Conservation (phyloP, 2,888 invertebrate species). For the Amblyjoppa proteus region DNA sequence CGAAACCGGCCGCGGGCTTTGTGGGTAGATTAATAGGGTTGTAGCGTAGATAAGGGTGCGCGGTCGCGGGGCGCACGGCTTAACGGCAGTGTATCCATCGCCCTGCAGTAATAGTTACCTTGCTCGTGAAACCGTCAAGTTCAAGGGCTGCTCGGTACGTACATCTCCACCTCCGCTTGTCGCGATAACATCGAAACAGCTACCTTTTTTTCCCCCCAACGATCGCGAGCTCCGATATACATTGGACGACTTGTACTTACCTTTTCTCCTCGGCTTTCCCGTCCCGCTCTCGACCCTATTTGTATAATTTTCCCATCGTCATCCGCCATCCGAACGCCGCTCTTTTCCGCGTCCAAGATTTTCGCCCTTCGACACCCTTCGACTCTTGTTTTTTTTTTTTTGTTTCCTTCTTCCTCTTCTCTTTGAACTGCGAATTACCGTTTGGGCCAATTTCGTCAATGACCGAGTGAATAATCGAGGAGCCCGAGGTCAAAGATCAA, state of each 20-base stretch:
- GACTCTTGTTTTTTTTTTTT: neutral
- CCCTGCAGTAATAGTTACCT: constrained; percentile 5
- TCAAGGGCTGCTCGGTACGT: constrained; percentile 40
- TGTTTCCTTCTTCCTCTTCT: constrained; percentile 1
- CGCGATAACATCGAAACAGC: constrained; percentile 33
- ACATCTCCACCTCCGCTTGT: constrained; percentile 2
- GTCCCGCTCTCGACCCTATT: constrained; percentile 16
- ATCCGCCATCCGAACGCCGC: constrained; percentile 39
- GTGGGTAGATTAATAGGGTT: constrained; percentile 35
- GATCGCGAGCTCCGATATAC: neutral
- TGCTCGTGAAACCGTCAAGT: constrained; percentile 31
- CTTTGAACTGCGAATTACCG: constrained; percentile 72
- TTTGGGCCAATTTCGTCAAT: constrained; percentile 71
- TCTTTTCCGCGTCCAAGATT: constrained; percentile 33
- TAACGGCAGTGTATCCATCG: constrained; percentile 30
- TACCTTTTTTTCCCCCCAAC: constrained; percentile 28
- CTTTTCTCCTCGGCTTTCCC: constrained; percentile 18
- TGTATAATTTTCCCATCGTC: constrained; percentile 60
- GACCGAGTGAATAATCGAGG: constrained; percentile 74
- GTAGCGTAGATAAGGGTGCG: constrained; percentile 17
- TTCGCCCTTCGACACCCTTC: neutral
- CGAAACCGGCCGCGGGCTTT: neutral
- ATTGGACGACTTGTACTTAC: neutral
- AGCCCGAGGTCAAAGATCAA: constrained; percentile 70
- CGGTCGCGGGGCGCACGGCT: constrained; percentile 2